Percentiles rank a stretch among this genome's conserved stretches.
Evolutionary conservation across 2,888 invertebrate species (phyloP).

Genomic region (Frankliniella intonsa): DNA sequence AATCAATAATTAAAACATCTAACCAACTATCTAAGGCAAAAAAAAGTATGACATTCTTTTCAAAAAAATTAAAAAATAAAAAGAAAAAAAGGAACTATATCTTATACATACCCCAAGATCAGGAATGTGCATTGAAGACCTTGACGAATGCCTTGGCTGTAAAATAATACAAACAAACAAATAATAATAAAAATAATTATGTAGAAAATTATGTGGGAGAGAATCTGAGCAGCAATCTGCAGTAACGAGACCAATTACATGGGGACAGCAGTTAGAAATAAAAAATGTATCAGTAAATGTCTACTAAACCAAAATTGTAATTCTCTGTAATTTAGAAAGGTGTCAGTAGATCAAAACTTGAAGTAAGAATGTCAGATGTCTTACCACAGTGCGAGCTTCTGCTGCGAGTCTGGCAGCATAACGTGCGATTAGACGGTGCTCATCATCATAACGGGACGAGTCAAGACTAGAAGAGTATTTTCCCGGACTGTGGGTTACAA

Average conservation of each 20-base stretch:
- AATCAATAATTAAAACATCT: background rate
- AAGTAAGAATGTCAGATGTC: conserved; percentile 34
- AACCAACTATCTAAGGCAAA: background rate
- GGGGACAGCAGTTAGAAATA: too few relatives aligned
- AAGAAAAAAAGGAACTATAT: background rate
- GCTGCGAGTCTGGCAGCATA: conserved; percentile 92
- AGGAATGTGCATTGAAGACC: conserved; percentile 1
- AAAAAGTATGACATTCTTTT: too few relatives aligned
- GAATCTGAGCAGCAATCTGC: background rate
- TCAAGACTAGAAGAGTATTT: conserved; percentile 45
- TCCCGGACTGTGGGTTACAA: conserved; percentile 42
- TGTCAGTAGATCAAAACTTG: too few relatives aligned
- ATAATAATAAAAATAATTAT: background rate
- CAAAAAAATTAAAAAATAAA: background rate
- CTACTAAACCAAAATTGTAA: too few relatives aligned
- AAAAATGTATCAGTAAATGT: too few relatives aligned
- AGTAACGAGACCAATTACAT: too few relatives aligned
- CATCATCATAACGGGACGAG: conserved; percentile 70
- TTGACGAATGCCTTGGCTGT: conserved; percentile 2
- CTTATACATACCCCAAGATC: conserved; percentile 10
- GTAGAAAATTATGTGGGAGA: conserved; percentile 27
- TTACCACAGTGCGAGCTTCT: conserved; percentile 70
- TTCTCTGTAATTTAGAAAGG: too few relatives aligned
- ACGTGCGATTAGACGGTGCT: conserved; percentile 91
- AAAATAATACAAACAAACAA: conserved; percentile 21